These are phyloP conservation scores for Holacanthella duospinosa DNA, from an alignment of 2,888 invertebrate species.

Conservation along the genomic window DNA sequence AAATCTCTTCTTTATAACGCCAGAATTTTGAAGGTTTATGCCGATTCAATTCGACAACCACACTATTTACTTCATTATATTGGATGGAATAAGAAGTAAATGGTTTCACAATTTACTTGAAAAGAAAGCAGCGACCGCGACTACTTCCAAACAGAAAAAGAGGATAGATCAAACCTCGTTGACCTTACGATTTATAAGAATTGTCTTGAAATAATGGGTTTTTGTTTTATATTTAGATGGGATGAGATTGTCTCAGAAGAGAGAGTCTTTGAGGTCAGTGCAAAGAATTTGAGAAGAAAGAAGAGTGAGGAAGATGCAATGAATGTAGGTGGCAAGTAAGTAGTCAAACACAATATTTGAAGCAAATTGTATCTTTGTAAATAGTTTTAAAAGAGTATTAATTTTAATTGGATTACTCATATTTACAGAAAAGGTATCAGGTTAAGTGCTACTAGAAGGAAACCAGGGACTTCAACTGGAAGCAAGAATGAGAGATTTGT, in stretches of 20 bases:
- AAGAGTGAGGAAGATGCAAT: too few species aligned
- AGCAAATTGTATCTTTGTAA: too few species aligned
- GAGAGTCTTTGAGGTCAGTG: slow-evolving; percentile 79
- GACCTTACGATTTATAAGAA: background rate
- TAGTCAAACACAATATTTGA: too few species aligned
- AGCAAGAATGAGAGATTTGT: background rate
- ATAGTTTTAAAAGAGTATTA: too few species aligned
- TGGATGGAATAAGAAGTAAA: background rate
- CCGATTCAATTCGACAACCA: background rate
- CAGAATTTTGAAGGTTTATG: background rate
- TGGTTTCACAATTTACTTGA: too few species aligned
- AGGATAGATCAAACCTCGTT: background rate
- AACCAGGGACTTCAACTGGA: background rate
- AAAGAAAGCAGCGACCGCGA: too few species aligned
- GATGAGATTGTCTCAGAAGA: slow-evolving; percentile 88
- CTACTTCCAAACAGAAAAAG: background rate
- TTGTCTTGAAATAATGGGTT: too few species aligned
- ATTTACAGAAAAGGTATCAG: too few species aligned
- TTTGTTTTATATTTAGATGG: slow-evolving; percentile 53
- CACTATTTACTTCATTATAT: background rate
- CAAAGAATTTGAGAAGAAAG: slow-evolving; percentile 65
- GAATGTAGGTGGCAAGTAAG: too few species aligned
- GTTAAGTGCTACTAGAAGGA: too few species aligned
- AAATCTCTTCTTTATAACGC: background rate
- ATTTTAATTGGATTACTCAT: too few species aligned